Conservation (phyloP, 2,888 invertebrate genomes). For the Apodemia zela region DNA sequence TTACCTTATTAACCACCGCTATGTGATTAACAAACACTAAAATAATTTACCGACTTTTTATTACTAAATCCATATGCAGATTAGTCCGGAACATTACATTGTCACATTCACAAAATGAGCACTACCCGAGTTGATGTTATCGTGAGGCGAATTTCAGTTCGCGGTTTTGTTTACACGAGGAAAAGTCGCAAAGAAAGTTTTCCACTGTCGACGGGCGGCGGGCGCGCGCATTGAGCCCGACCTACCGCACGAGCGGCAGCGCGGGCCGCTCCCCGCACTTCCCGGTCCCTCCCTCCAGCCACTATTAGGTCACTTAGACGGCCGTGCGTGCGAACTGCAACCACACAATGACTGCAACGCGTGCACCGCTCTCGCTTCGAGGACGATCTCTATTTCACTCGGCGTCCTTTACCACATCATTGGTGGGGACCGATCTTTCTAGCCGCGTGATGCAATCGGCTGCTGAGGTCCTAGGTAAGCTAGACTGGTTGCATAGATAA, state of each 20-base stretch:
- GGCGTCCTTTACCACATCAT: slow-evolving; percentile 75
- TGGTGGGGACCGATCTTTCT: slow-evolving; percentile 79
- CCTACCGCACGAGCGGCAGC: slow-evolving; percentile 72
- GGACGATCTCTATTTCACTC: slow-evolving; percentile 80
- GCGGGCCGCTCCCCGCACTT: slow-evolving; percentile 66
- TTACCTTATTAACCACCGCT: slow-evolving; percentile 14
- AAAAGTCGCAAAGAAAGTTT: slow-evolving; percentile 78
- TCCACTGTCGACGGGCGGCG: slow-evolving; percentile 63
- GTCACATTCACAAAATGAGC: slow-evolving; percentile 48
- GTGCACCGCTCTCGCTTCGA: slow-evolving; percentile 80
- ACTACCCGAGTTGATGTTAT: slow-evolving; percentile 21
- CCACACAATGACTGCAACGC: slow-evolving; percentile 78
- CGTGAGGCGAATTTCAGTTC: slow-evolving; percentile 49
- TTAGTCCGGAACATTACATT: slow-evolving; percentile 53
- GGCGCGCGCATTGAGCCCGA: slow-evolving; percentile 77
- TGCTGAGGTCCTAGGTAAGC: slow-evolving; percentile 55
- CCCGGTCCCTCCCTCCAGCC: slow-evolving; percentile 79
- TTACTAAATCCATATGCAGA: slow-evolving; percentile 73
- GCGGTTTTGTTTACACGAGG: slow-evolving; percentile 69
- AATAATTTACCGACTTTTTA: slow-evolving; percentile 74
- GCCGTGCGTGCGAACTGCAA: slow-evolving; percentile 76
- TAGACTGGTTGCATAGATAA: slow-evolving; percentile 55
- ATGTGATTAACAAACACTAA: slow-evolving; percentile 13
- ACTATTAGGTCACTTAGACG: slow-evolving; percentile 77
- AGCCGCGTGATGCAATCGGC: slow-evolving; percentile 71